Base-by-base conservation (phyloP, 2,888 invertebrate species). In the Drosophila ustulata region DNA sequence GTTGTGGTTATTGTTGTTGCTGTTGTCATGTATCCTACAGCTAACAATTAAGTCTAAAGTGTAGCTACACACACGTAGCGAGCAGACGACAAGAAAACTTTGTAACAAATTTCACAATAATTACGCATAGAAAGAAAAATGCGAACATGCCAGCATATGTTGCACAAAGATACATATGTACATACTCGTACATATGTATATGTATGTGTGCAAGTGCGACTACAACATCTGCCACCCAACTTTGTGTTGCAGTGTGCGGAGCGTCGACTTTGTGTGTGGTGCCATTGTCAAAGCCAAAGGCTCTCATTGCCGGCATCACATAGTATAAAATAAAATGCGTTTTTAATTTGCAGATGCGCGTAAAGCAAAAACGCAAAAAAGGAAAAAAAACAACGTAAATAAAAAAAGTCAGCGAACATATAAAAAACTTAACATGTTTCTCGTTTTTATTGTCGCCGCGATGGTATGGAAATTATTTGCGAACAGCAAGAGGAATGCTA, bases 291-390 rank as follows among this genome's bases (percentile, higher is more conserved):
- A 82, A 74, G 71, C 64, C 68, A 78, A 71, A 62, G 75, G 70
- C 76, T 58, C 37, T 72, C 56, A 61, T 68, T 71, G 66, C 50
- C 62, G 53, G 51, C 68, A 32, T 39, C 41, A 43, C n/a, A 37
- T 74, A 61, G 25, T 68, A 77, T 74, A 75, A 87, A 88, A 87
- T 84, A 86, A 89, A 86, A 89, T 84, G 88, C 85, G 88, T 89
- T 86, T 86, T 89, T 89, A 86, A 86, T 86, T 87, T 86, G 89
- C 84, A 89, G 85, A 86, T 89, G 85, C 79, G 84, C 89, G 81
- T 83, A 83, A 83, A 67, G 76, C 52, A 77, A 66, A 66, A 63
- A 65, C 18, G 18, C 26, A 47, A 51, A 18, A 28, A 28, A 50
- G 53, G 53, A 30, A 56, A 66, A 28, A 71, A 18, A 18, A 18